Conservation (phyloP, 1,140 invertebrate species). For the Drosophila teissieri region DNA sequence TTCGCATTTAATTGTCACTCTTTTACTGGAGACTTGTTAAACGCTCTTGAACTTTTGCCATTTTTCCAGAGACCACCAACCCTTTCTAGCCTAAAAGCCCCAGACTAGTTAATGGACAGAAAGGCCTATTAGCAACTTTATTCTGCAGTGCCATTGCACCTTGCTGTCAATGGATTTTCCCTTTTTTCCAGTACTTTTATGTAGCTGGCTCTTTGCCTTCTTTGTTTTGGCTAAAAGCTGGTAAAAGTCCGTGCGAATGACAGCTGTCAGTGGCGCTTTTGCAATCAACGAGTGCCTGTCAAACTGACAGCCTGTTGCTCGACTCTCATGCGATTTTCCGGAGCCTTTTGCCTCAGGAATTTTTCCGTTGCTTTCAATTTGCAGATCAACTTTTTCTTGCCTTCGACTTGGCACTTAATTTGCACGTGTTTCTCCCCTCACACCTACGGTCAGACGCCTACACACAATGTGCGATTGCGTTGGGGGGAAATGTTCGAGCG, state of each 20-base stretch:
- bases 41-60: constrained; percentile 11
- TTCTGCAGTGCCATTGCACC: constrained; percentile 36
- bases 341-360: constrained; percentile 23
- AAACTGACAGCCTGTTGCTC: constrained; percentile 74
- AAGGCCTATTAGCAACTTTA: constrained; percentile 48
- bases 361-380: constrained; percentile 23
- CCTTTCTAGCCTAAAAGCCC: constrained; percentile 11
- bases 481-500: not conserved
- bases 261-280: constrained; percentile 75
- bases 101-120: constrained; percentile 36
- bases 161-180: constrained; percentile 25
- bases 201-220: not conserved
- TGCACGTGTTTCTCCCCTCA: constrained; percentile 28
- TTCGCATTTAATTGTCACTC: not conserved
- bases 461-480: constrained; percentile 2
- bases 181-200: constrained; percentile 29
- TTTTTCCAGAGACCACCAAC: constrained; percentile 6
- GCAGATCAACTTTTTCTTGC: constrained; percentile 37
- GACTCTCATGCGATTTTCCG: constrained; percentile 19
- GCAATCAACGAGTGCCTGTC: constrained; percentile 65
- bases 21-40: not conserved
- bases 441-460: constrained; percentile 39
- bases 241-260: constrained; percentile 56
- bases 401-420: constrained; percentile 22
- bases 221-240: constrained; percentile 30